Evolutionary conservation across 2,797 vertebrate species (phyloP), one percentile per base, ranked within the genome.

Genomic region (Distichodus sexfasciatus): DNA sequence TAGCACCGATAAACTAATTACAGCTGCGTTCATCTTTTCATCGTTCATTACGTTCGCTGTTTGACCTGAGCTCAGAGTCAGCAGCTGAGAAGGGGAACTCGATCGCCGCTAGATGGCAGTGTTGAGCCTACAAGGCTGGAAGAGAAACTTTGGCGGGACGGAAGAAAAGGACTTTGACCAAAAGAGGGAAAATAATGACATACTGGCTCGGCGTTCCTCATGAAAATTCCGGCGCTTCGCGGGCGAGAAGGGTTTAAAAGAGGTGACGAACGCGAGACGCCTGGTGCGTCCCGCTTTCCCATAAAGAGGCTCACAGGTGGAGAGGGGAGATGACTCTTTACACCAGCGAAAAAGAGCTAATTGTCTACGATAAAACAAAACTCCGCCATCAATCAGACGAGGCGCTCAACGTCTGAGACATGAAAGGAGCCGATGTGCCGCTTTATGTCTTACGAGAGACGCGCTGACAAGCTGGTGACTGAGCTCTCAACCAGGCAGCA

Each of bases 21-120:
- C 7, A 46, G 11, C 10, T 48, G 7, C n/a, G 9, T 40, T 50
- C 35, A 66, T 66, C 61, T 47, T 65, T 35, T 11, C 33, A 14
- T 11, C 38, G 14, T 55, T 44, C 14, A 69, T 64, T 41, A 46
- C 35, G 21, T 19, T 46, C 11, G 10, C 11, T 48, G 12, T 29
- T 12, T 14, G n/a, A n/a, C n/a, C n/a, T n/a, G n/a, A n/a, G n/a
- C 19, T 5, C 23, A 31, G 12, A 24, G 12, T 59, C 21, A 8
- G n/a, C n/a, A 44, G 9, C 4, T 33, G 31, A 10, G 8, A 29
- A 6, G 5, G 1, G 1, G 8, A 15, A 41, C 1, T 24, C 2
- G 15, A 40, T 31, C 1, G 44, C 72, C 90, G 71, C 66, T 68
- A 90, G 90, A 55, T 76, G 90, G 85, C 87, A 86, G 80, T 85